Evolutionary conservation across 2,888 invertebrate genomes (phyloP).

Genomic region (Colletes collaris): DNA sequence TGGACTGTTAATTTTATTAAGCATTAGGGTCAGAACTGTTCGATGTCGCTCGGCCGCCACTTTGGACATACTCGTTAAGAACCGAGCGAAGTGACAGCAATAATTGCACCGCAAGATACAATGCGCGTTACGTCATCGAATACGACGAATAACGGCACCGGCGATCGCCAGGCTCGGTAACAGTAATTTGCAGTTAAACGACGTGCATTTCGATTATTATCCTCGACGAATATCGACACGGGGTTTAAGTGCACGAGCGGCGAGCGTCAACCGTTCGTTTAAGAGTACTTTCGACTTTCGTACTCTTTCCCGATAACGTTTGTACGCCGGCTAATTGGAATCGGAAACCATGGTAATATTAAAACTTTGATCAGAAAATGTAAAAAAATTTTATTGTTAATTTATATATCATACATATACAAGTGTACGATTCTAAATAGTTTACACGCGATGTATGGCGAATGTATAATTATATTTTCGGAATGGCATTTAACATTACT

Average conservation of each 20-base stretch:
- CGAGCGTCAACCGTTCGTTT: slow-evolving; percentile 11
- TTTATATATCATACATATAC: neutral
- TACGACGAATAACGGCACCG: slow-evolving; percentile 29
- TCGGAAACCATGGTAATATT: neutral
- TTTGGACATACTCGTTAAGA: slow-evolving; percentile 44
- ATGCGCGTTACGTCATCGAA: slow-evolving; percentile 40
- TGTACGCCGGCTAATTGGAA: neutral
- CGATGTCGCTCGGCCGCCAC: slow-evolving; percentile 16
- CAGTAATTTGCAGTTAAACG: slow-evolving; percentile 31
- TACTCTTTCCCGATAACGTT: neutral
- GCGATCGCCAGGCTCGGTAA: slow-evolving; percentile 1
- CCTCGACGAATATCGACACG: slow-evolving; percentile 14
- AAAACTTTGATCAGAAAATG: neutral
- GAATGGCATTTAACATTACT: neutral
- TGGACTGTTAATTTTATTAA: neutral
- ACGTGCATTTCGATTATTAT: slow-evolving; percentile 32
- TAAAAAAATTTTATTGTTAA: neutral
- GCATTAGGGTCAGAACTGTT: neutral
- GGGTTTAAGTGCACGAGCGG: neutral
- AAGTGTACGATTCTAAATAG: no score
- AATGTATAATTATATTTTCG: neutral
- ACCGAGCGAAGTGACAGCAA: slow-evolving; percentile 15
- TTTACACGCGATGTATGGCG: neutral
- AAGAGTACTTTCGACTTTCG: neutral
- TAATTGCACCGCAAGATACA: slow-evolving; percentile 25